phyloP scores from a whole-genome alignment of 2,113 vertebrate species.

The Cacatua alba region DNA sequence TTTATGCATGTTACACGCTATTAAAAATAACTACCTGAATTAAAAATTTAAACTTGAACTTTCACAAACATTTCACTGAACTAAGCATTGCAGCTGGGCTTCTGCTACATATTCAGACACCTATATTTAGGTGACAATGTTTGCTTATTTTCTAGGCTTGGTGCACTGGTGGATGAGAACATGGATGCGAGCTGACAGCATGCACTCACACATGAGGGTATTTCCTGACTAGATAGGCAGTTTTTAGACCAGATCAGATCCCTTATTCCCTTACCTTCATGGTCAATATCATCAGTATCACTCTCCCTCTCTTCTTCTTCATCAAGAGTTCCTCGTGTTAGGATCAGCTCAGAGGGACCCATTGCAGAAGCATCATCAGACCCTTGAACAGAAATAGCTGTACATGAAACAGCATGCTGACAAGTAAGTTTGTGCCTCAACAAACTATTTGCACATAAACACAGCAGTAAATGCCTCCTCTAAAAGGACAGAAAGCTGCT shows the following conservation, averaged over 20 bases:
- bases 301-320: constrained; percentile 82
- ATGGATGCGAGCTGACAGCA: too few relatives aligned
- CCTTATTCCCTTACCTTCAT: constrained; percentile 78
- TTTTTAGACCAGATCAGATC: background rate
- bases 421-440: background rate
- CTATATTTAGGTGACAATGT: background rate
- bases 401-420: background rate
- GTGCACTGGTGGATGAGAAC: too few relatives aligned
- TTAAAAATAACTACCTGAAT: background rate
- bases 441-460: background rate
- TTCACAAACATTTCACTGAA: background rate
- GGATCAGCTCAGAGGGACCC: constrained; percentile 89
- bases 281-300: constrained; percentile 92
- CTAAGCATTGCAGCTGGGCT: background rate
- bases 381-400: constrained; percentile 32
- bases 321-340: constrained; percentile 84
- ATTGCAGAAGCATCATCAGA: constrained; percentile 26
- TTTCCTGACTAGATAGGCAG: background rate
- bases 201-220: background rate
- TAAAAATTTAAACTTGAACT: background rate
- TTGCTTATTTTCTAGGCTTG: background rate
- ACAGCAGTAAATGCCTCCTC: background rate
- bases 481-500: background rate
- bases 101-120: background rate
- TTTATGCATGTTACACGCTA: background rate